Evolutionary conservation across 1,140 invertebrate species (phyloP), one percentile per base, ranked within the genome.

Genomic region (Telenomus remus): DNA sequence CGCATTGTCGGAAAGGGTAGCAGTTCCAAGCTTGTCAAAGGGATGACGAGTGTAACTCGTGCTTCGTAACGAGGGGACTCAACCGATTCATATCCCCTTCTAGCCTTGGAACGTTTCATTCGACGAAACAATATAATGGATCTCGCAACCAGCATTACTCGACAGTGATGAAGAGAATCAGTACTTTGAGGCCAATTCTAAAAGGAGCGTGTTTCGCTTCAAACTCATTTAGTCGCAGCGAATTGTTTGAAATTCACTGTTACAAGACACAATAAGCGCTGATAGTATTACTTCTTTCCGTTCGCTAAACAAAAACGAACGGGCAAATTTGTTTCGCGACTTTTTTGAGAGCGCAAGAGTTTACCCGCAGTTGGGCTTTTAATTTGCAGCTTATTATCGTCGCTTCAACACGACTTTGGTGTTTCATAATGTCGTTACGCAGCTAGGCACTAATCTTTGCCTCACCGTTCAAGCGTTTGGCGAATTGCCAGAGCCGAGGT

Each of bases 361-460:
- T 27, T 27, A 27, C 19, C n/a, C 37, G 43, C 6, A 13, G 43
- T 44, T n/a, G 7, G 76, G 59, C 79, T 85, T 85, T 83, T 82
- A 84, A 85, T 84, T 84, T 85, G 73, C 59, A 59, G 76, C 69
- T 78, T 78, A 81, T 84, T 85, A 84, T 84, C 81, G 83, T 81
- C 53, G 77, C 69, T 57, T 11, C 48, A 73, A 14, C 73, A 68
- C 69, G 70, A 80, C 54, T 79, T 79, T 55, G 73, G 75, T 82
- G 75, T 84, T 85, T 85, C 82, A 84, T 82, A 85, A 85, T 80
- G 76, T 84, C 79, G 81, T 82, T 84, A 84, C 77, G 63, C 76
- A 80, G 78, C 78, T 78, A 81, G 56, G 73, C 80, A 80, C 80
- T 84, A 84, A 85, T 84, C 81, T 84, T 83, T 81, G 70, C 79